A percentile compares a stretch with the other conserved stretches of the same genome.
phyloP scores from a whole-genome alignment of 2,888 invertebrate species.

The Caenorhabditis panamensis region DNA sequence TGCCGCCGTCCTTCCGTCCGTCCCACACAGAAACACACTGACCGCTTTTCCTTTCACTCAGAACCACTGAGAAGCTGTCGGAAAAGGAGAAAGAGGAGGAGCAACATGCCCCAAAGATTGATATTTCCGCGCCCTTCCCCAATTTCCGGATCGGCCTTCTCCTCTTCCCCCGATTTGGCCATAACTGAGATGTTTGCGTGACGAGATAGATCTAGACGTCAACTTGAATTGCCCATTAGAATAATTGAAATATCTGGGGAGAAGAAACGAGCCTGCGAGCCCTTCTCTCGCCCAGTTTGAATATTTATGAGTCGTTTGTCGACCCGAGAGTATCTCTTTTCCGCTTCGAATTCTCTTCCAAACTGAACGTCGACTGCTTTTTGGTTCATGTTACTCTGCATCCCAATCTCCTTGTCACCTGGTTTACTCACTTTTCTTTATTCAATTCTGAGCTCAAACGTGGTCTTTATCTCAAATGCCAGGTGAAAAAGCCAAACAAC shows the following conservation, averaged over 20 bases:
- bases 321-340: slow-evolving; percentile 10
- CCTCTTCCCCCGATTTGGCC: no score
- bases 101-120: slow-evolving; percentile 28
- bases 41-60: slow-evolving; percentile 26
- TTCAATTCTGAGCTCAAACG: no score
- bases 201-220: background rate
- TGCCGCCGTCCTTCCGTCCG: slow-evolving; percentile 36
- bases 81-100: no score
- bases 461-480: no score
- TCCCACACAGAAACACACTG: no score
- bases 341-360: background rate
- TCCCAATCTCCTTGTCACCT: no score
- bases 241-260: slow-evolving; percentile 13
- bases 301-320: slow-evolving; percentile 49
- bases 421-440: no score
- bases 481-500: no score
- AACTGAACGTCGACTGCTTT: background rate
- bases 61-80: slow-evolving; percentile 18
- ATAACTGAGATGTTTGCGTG: background rate
- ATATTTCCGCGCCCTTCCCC: slow-evolving; percentile 20
- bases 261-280: background rate
- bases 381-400: no score
- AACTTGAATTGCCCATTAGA: slow-evolving; percentile 6
- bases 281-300: slow-evolving; percentile 9
- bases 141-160: slow-evolving; percentile 25